Conservation (phyloP, 1,140 invertebrate species). For the Adoxophyes honmai region DNA sequence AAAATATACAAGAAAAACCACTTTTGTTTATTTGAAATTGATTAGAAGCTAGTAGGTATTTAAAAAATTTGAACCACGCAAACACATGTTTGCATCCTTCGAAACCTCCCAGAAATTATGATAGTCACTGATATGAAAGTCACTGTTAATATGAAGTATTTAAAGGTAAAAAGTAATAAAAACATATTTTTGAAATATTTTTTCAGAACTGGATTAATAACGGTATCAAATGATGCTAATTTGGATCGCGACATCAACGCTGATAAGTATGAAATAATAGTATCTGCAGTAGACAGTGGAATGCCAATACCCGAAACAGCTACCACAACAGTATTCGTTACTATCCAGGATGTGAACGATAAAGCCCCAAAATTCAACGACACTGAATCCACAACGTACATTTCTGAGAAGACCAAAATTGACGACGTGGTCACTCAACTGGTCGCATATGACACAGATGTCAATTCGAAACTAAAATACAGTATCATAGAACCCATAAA, state of each 20-base stretch:
- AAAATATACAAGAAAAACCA: no score
- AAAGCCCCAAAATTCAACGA: conserved; percentile 87
- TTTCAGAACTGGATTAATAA: conserved; percentile 83
- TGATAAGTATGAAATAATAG: conserved; percentile 83
- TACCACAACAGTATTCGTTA: conserved; percentile 84
- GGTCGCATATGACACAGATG: conserved; percentile 83
- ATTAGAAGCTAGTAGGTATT: no score
- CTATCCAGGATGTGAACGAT: conserved; percentile 89
- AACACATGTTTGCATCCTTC: no score
- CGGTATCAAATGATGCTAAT: conserved; percentile 84
- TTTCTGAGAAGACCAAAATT: conserved; percentile 83
- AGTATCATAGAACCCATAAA: conserved; percentile 82
- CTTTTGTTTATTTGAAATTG: no score
- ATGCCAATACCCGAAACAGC: conserved; percentile 86
- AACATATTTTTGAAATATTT: no score
- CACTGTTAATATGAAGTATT: no score
- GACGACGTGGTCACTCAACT: conserved; percentile 82
- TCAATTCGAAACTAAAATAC: conserved; percentile 83
- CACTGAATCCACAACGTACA: conserved; percentile 79
- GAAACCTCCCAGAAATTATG: no score
- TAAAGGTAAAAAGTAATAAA: no score
- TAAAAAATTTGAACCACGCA: no score
- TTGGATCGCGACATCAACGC: conserved; percentile 84
- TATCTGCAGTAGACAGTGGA: conserved; percentile 85
- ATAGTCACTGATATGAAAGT: no score